A percentile compares a stretch with the other conserved stretches of the same genome.
These are phyloP conservation scores for Eufriesea mexicana DNA, from an alignment of 1,140 invertebrate genomes.

Conservation along the genomic window DNA sequence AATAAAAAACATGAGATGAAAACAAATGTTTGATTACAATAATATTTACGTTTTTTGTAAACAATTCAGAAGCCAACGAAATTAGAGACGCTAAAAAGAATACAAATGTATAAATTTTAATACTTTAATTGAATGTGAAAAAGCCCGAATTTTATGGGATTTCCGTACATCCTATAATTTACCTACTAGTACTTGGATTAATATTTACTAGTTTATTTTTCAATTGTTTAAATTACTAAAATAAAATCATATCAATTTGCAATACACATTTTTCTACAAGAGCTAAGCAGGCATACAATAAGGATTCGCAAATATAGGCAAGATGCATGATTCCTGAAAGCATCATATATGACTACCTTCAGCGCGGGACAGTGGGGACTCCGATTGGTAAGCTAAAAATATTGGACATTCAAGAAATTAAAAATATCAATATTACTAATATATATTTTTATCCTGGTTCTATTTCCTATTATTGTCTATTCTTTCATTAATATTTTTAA, in stretches of 20 bases:
- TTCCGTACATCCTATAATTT: slow-evolving; percentile 46
- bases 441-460: slow-evolving; percentile 57
- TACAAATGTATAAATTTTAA: not conserved
- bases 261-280: slow-evolving; percentile 65
- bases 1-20: not conserved
- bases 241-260: slow-evolving; percentile 60
- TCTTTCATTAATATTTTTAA: slow-evolving; percentile 43
- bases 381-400: slow-evolving; percentile 82
- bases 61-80: not conserved
- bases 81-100: slow-evolving; percentile 9
- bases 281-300: slow-evolving; percentile 75
- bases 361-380: slow-evolving; percentile 79
- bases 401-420: slow-evolving; percentile 77
- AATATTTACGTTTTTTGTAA: not conserved
- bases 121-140: not conserved
- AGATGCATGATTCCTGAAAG: slow-evolving; percentile 76
- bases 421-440: slow-evolving; percentile 67
- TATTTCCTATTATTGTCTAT: slow-evolving; percentile 68
- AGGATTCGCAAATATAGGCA: slow-evolving; percentile 70
- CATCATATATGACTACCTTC: slow-evolving; percentile 77
- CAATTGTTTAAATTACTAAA: slow-evolving; percentile 49
- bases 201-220: slow-evolving; percentile 35
- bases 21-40: not conserved
- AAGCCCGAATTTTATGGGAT: not conserved
- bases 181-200: slow-evolving; percentile 50